Conservation (phyloP, 2,888 invertebrate species). For the Brenthis ino region DNA sequence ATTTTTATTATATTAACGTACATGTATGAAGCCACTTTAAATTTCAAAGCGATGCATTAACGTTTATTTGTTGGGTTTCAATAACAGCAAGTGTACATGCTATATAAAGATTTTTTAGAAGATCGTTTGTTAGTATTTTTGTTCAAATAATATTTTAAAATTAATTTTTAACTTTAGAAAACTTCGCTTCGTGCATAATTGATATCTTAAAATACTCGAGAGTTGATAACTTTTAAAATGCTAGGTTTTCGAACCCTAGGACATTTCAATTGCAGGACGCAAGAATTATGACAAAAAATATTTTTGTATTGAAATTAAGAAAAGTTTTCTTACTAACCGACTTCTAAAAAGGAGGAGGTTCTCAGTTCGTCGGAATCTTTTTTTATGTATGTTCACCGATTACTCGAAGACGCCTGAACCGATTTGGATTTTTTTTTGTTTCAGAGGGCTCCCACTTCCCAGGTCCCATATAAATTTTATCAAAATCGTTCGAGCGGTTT, state of each 20-base stretch:
- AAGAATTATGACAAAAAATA: neutral
- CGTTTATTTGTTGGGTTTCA: too few relatives aligned
- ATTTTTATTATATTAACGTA: neutral
- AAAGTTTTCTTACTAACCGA: neutral
- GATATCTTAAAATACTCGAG: slow-evolving; percentile 2
- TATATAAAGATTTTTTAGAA: neutral
- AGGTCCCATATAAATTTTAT: too few relatives aligned
- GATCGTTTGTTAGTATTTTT: neutral
- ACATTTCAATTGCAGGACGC: neutral
- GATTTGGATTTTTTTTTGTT: too few relatives aligned
- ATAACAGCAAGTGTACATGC: too few relatives aligned
- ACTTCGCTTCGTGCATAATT: slow-evolving; percentile 6
- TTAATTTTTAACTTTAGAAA: neutral
- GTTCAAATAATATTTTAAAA: neutral
- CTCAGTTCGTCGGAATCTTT: too few relatives aligned
- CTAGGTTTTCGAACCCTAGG: slow-evolving; percentile 1
- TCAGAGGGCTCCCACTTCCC: too few relatives aligned
- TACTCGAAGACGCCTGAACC: too few relatives aligned
- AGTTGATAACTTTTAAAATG: slow-evolving; percentile 4
- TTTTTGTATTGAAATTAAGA: slow-evolving; percentile 4
- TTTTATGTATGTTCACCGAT: too few relatives aligned
- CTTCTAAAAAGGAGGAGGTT: too few relatives aligned
- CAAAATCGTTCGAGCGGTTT: too few relatives aligned
- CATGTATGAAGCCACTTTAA: neutral
- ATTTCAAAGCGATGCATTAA: neutral